A percentile compares a stretch with the other conserved stretches of the same genome.
Evolutionary conservation across 2,113 vertebrate species (phyloP).

Genomic region (Alouatta palliata): DNA sequence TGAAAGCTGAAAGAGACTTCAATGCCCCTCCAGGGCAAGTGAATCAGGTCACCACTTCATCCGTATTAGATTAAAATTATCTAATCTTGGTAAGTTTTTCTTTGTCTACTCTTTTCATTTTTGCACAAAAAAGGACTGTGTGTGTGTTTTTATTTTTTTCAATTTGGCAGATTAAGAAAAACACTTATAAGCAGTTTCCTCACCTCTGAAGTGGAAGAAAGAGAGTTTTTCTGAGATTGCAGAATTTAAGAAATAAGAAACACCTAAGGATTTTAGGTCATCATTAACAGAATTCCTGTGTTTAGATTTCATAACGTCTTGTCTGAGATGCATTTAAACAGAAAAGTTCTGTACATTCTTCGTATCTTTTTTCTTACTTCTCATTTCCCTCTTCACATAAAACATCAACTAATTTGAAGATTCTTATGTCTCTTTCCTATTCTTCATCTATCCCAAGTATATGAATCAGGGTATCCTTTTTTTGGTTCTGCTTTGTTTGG

Average conservation of each 20-base stretch:
- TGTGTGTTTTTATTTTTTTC: not conserved
- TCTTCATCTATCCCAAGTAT: not conserved
- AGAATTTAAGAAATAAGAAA: not conserved
- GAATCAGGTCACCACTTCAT: not conserved
- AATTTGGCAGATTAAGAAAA: not conserved
- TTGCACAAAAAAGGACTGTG: not conserved
- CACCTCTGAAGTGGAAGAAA: not conserved
- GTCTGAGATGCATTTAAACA: not conserved
- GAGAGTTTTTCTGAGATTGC: not conserved
- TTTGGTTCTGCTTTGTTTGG: not conserved
- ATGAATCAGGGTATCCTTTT: not conserved
- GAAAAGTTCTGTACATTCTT: not conserved
- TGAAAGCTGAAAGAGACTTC: not conserved
- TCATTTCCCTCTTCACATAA: not conserved
- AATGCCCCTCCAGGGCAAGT: fast-evolving
- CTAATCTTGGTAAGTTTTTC: not conserved
- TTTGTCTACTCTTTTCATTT: not conserved
- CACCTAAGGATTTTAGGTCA: not conserved
- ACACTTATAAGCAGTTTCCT: too few relatives aligned
- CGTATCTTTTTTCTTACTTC: not conserved
- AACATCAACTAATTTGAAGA: not conserved
- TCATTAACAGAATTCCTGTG: not conserved
- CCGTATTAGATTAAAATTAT: not conserved
- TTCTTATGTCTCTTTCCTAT: not conserved
- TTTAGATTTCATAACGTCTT: conserved; percentile 4